Base-by-base conservation (phyloP, 2,797 vertebrate genomes). In the Carcharodon carcharias region DNA sequence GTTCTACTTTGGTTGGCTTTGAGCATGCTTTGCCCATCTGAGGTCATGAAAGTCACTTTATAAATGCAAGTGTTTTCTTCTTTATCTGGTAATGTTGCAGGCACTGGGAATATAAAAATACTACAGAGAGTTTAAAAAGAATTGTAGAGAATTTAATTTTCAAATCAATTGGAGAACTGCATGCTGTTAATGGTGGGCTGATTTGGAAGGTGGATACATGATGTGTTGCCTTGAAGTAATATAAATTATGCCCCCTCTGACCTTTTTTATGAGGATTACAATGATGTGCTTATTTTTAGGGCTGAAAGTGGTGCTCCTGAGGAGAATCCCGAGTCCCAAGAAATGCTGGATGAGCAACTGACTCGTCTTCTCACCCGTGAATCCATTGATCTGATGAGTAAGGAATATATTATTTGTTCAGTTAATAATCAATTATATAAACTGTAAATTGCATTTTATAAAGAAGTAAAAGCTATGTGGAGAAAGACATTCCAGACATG, bases 291-390 rank as follows among this genome's bases (percentile, higher is more conserved):
- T 61, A 63, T 63, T 82, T 63, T 96, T 96, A 98, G 97, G 0
- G 97, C 97, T 93, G 99, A 99, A 96, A 98, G 98, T 69, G 98
- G 98, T 95, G 96, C 98, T 93, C 97, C 97, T 96, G 98, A 99
- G 96, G 98, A 99, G 96, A 99, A 98, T 96, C 98, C 98, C 0
- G 99, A 99, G 97, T 99, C 99, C 69, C 98, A 99, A 97, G 99
- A 99, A 97, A 99, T 99, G 98, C 97, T 99, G 97, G 99, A 99
- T 96, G 99, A 99, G 96, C 98, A 99, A 96, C 97, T 99, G 96
- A 98, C 99, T 82, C 98, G 99, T 85, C 97, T 99, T 97, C 97
- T 99, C 97, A 99, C 99, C 45, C 98, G 99, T 96, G 99, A 99
- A 97, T 98, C 99, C 96, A 98, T 99, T 98, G 99, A 99, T 97